Evolutionary conservation across 2,113 vertebrate genomes (phyloP), one percentile per base, ranked within the genome.

Genomic region (Nasalis larvatus): DNA sequence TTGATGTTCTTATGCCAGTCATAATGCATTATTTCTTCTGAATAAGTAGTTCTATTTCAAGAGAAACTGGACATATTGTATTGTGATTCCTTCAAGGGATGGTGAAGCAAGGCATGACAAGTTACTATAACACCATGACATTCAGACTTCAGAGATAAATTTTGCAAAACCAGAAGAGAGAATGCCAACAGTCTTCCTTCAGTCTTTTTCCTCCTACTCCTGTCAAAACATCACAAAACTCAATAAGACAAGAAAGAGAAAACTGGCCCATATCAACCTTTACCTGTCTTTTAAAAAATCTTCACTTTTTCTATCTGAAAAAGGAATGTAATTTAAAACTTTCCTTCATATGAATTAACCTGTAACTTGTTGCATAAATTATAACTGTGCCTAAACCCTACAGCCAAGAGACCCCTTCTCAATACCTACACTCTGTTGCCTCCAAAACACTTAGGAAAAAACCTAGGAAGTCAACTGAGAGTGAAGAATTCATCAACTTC

Each of bases 181-280:
- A 78, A 81, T 69, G 49, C 54, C 52, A 85, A 40, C 23, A 68
- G 12, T 18, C 37, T 71, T 85, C 52, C 37, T 95, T 66, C 27
- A 20, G 25, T 86, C 40, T 73, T 85, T 89, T 68, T 68, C 4
- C 47, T 94, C 11, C 32, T 54, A 73, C 42, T 80, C 86, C 71
- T 90, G 47, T 91, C 81, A 91, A 96, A 95, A 95, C 47, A 82
- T 54, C 56, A 81, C 52, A 93, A 93, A 93, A n/a, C 16, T 76
- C 54, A n/a, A 63, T 5, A 68, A 45, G 17, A 91, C 73, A 47
- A 89, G 10, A 32, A 56, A 78, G 77, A 92, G 20, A 80, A 97
- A 94, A 92, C 35, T 76, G 77, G 9, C 37, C 40, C 71, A 21
- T 69, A 85, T 91, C 63, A 88, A 94, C 63, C 25, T 82, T 92